A percentile compares a stretch with the other conserved stretches of the same genome.
Evolutionary conservation across 2,888 invertebrate genomes (phyloP).

Genomic region (Cybosia mesomella): DNA sequence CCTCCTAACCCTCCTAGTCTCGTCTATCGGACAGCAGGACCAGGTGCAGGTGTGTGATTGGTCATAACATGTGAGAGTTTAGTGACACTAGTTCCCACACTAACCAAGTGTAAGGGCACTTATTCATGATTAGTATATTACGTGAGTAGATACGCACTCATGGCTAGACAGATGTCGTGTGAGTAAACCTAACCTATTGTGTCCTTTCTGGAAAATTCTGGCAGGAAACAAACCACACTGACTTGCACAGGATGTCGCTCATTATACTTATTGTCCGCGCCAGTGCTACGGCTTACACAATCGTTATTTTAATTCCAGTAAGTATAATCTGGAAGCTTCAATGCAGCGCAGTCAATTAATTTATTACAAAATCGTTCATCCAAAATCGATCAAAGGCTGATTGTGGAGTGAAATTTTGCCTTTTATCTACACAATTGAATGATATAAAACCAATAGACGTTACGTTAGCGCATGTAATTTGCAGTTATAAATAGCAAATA

Average conservation of each 20-base stretch:
- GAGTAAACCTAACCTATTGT: constrained; percentile 47
- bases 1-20: no score
- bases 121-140: no score
- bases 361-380: constrained; percentile 3
- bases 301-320: constrained; percentile 54
- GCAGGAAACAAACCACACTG: constrained; percentile 68
- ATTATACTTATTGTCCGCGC: constrained; percentile 74
- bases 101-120: no score
- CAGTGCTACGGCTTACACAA: constrained; percentile 60
- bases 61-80: no score
- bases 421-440: constrained; percentile 43
- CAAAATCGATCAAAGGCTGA: constrained; percentile 28
- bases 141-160: not conserved
- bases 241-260: constrained; percentile 72
- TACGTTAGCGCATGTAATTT: constrained; percentile 2
- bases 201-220: constrained; percentile 81
- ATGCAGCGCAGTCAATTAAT: constrained; percentile 24
- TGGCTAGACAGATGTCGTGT: not conserved
- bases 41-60: no score
- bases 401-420: constrained; percentile 23
- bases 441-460: constrained; percentile 25
- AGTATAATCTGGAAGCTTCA: constrained; percentile 37
- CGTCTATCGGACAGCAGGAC: no score
- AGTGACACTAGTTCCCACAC: no score
- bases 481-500: not conserved